Base-by-base conservation (phyloP, 2,888 invertebrate species). In the Trisateles emortualis region DNA sequence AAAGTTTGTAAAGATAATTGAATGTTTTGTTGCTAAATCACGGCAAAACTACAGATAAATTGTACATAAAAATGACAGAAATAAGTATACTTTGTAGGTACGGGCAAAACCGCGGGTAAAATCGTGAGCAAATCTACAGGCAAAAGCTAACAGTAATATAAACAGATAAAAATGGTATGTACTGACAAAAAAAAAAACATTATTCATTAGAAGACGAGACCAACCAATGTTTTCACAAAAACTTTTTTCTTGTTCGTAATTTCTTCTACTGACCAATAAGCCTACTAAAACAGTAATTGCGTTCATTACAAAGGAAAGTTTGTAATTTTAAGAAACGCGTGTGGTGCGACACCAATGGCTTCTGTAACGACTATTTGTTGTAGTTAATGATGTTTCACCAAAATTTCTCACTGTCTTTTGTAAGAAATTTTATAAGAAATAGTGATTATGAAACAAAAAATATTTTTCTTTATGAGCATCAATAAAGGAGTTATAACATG, bases 391-490 rank as follows among this genome's bases (percentile, higher is more conserved):
- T 17, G 42, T 30, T 42, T 17, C 38, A 58, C 57, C 55, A 57
- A 51, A 57, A 54, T 50, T 52, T 53, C 40, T 55, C 55, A 46
- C 26, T 39, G 50, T 29, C 32, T 38, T 35, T 39, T 43, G 38
- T 51, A 39, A 10, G 11, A 39, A 39, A 24, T 13, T 13, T n/a
- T 10, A 29, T 9, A 33, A 13, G n/a, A 38, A 39, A 32, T 32
- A 38, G 16, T 30, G 30, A 43, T 50, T 19, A 32, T 43, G 9
- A 17, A 8, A 39, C 24, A 33, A 33, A 33, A 6, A 33, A 29
- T 29, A 6, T 29, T 32, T 32, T 32, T 8, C 8, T 14, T 33
- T 33, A 33, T 14, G 13, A 14, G 5, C n/a, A n/a, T n/a, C n/a
- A n/a, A n/a, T n/a, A n/a, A n/a, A n/a, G n/a, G n/a, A n/a, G n/a